Conservation (phyloP, 2,113 vertebrate species). For the Talpa occidentalis region DNA sequence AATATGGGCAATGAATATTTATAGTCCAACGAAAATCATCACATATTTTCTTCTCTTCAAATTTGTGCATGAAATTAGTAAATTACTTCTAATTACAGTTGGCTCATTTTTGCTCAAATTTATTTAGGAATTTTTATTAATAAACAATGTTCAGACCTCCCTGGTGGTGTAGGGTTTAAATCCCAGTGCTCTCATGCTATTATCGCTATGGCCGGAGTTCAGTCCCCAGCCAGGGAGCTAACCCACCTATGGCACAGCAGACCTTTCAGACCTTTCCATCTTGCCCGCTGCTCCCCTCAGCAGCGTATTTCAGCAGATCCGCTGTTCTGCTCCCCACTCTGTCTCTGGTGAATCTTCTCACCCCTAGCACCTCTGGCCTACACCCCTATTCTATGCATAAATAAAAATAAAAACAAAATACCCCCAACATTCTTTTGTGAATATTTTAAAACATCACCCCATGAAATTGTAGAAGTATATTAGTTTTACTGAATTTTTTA, state of each 20-base stretch:
- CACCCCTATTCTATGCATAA: too few species aligned
- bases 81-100: slow-evolving; percentile 33
- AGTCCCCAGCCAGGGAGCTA: too few species aligned
- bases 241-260: too few species aligned
- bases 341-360: too few species aligned
- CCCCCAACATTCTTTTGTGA: slow-evolving; percentile 49
- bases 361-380: too few species aligned
- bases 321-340: too few species aligned
- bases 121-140: slow-evolving; percentile 63
- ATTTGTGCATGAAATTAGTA: background rate
- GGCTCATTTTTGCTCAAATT: slow-evolving; percentile 61
- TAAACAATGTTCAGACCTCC: background rate
- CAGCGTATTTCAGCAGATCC: too few species aligned
- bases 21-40: background rate
- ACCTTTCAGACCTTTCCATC: too few species aligned
- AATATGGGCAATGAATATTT: background rate
- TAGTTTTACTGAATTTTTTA: slow-evolving; percentile 48
- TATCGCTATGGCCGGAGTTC: too few species aligned
- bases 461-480: slow-evolving; percentile 47
- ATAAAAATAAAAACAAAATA: too few species aligned
- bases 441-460: slow-evolving; percentile 35
- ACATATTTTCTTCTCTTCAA: background rate
- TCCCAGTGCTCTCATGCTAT: too few species aligned
- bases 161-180: background rate
- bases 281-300: too few species aligned